Base-by-base conservation (phyloP, 2,888 invertebrate genomes). In the Ectropis crepuscularia region DNA sequence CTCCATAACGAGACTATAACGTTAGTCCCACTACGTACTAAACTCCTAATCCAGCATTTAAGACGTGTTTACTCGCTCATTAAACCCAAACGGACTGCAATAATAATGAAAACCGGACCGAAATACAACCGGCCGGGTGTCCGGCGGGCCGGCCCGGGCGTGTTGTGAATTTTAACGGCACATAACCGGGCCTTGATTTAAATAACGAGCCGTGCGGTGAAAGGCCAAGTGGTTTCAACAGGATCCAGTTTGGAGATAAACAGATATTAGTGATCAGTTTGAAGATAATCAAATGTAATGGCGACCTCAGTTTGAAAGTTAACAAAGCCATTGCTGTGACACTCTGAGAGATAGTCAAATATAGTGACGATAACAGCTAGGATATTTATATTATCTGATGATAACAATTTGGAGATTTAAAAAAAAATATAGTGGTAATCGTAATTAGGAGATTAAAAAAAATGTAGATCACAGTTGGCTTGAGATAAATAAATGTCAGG, bases 41-140 rank as follows among this genome's bases (percentile, higher is more conserved):
- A 53, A 63, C 41, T 49, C 48, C 11, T 58, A 58, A 58, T 58
- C 63, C 58, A 36, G 49, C 53, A 39, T 66, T 63, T 50, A 63
- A 61, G 55, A 62, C 59, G 63, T 65, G 65, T 70, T 70, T 66
- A 57, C 61, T 57, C 53, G 61, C 61, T 57, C 67, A 68, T 70
- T 70, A 65, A 70, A 61, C 65, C 58, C 65, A 43, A 57, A 65
- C 57, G 65, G 69, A 53, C 9, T 51, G 61, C 65, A 58, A 63
- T 70, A 58, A 62, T 60, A 67, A 65, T 70, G 53, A 62, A 60
- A 65, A 55, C 55, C 28, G 47, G 41, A 39, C 55, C 55, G 55
- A 47, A 41, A 63, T 53, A 42, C 49, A 58, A 45, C 63, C 58
- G 49, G 63, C 45, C 45, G 42, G 38, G 48, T 50, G 51, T 51